Percentiles rank a stretch among this genome's conserved stretches.
Conservation (phyloP, 2,888 invertebrate species). For the Dasysyrphus tricinctus region DNA sequence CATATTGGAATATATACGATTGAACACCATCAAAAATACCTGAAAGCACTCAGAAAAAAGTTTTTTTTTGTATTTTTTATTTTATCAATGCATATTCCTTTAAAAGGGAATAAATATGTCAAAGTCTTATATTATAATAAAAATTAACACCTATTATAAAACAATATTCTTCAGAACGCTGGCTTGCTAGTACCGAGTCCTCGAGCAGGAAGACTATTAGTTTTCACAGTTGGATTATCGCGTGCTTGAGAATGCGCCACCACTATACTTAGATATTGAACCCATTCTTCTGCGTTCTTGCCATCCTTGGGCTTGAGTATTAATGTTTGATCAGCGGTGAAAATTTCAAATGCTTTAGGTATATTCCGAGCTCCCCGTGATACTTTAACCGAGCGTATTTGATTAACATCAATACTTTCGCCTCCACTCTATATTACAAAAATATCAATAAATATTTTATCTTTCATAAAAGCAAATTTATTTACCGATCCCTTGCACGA, state of each 20-base stretch:
- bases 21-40: no score
- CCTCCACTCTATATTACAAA: slow-evolving; percentile 88
- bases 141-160: slow-evolving; percentile 38
- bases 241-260: slow-evolving; percentile 89
- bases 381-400: slow-evolving; percentile 97
- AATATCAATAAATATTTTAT: not conserved
- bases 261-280: slow-evolving; percentile 96
- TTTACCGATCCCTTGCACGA: slow-evolving; percentile 92
- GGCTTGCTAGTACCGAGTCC: slow-evolving; percentile 83
- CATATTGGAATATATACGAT: no score
- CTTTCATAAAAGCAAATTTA: not conserved
- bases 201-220: slow-evolving; percentile 83
- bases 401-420: slow-evolving; percentile 94
- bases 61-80: not conserved
- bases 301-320: slow-evolving; percentile 97
- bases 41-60: not conserved
- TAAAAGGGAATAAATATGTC: slow-evolving; percentile 53
- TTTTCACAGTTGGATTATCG: slow-evolving; percentile 83
- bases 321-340: slow-evolving; percentile 95
- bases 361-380: slow-evolving; percentile 95
- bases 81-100: slow-evolving; percentile 34
- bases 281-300: slow-evolving; percentile 98
- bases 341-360: slow-evolving; percentile 98
- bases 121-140: slow-evolving; percentile 44
- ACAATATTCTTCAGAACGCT: slow-evolving; percentile 78